phyloP scores from a whole-genome alignment of 64 coral and sea anemone genomes.

The Acropora tenuis region DNA sequence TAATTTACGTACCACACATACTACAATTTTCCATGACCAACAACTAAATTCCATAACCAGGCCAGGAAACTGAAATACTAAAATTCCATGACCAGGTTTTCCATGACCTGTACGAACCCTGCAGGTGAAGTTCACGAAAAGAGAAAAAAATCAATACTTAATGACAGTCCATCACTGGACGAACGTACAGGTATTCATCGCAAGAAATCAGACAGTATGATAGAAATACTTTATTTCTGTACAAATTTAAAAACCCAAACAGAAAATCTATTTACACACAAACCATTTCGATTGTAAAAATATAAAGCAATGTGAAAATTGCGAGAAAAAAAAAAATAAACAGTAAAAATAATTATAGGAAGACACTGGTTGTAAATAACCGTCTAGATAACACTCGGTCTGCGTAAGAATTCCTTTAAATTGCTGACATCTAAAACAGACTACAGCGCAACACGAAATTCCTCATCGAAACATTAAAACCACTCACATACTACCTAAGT shows the following conservation, averaged over 20 bases:
- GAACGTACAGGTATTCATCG: neutral
- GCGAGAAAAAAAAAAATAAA: neutral
- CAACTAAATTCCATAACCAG: too few species aligned
- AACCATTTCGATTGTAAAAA: constrained; percentile 23
- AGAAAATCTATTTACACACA: constrained; percentile 19
- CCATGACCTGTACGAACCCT: too few species aligned
- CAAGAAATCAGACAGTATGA: neutral
- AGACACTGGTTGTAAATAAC: too few species aligned
- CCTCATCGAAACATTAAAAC: neutral
- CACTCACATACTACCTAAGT: neutral
- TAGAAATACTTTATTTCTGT: constrained; percentile 40
- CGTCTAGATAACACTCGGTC: too few species aligned
- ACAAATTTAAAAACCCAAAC: neutral
- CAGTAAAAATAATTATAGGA: neutral
- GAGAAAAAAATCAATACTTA: too few species aligned
- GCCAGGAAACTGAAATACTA: too few species aligned
- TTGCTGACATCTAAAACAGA: neutral
- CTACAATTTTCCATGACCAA: too few species aligned
- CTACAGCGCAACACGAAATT: neutral
- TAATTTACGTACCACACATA: too few species aligned
- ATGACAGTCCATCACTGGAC: too few species aligned
- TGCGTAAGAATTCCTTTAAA: neutral
- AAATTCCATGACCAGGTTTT: too few species aligned
- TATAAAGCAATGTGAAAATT: constrained; percentile 1
- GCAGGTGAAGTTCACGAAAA: too few species aligned